phyloP scores from a whole-genome alignment of 2,888 invertebrate species.

The Germaria angustata region DNA sequence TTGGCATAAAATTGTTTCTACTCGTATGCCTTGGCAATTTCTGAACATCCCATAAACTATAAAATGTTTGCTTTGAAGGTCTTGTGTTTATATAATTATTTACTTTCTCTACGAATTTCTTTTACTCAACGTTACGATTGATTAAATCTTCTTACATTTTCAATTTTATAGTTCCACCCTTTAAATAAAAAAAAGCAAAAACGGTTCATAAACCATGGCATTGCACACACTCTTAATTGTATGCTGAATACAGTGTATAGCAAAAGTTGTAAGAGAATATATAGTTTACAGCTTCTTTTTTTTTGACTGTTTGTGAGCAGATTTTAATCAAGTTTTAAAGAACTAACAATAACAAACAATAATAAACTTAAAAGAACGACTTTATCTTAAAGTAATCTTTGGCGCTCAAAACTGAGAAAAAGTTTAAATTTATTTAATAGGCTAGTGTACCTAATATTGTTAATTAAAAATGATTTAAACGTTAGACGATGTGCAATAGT shows the following conservation, averaged over 20 bases:
- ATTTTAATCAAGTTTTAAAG: too few species aligned
- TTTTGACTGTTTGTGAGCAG: too few species aligned
- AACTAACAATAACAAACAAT: too few species aligned
- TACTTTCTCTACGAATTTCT: slow-evolving; percentile 43
- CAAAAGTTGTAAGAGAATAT: background rate
- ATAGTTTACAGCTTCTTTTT: too few species aligned
- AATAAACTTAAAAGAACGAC: too few species aligned
- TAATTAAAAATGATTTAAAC: too few species aligned
- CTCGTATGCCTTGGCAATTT: background rate
- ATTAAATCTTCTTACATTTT: slow-evolving; percentile 39
- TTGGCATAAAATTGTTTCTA: background rate
- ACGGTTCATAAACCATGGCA: background rate
- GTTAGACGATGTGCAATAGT: too few species aligned
- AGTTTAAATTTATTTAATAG: too few species aligned
- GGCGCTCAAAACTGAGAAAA: too few species aligned
- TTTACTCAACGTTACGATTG: slow-evolving; percentile 41
- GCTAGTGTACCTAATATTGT: too few species aligned
- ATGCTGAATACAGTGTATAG: background rate
- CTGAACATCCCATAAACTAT: background rate
- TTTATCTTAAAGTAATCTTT: too few species aligned
- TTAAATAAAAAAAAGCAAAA: slow-evolving; percentile 3
- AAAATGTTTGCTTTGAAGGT: background rate
- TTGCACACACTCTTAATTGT: background rate
- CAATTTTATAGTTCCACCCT: slow-evolving; percentile 49
- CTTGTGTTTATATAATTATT: slow-evolving; percentile 24